phyloP scores from a whole-genome alignment of 1,140 invertebrate genomes.

The Drosophila equinoxialis region DNA sequence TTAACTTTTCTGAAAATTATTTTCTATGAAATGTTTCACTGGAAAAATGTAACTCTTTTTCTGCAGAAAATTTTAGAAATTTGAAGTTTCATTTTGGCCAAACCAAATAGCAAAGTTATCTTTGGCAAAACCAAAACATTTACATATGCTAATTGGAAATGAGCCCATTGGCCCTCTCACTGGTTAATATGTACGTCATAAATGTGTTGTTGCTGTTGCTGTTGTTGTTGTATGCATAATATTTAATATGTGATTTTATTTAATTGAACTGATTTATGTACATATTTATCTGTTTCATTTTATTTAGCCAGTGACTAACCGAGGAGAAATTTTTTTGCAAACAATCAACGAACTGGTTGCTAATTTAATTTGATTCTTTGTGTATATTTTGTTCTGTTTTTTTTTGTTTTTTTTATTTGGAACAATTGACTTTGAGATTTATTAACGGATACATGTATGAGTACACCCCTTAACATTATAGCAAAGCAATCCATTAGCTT shows the following conservation, averaged over 20 bases:
- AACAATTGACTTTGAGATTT: slow-evolving; percentile 16
- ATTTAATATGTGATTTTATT: slow-evolving; percentile 44
- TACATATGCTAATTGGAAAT: too few species aligned
- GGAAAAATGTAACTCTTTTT: too few species aligned
- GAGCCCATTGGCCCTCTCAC: too few species aligned
- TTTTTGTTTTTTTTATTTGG: neutral
- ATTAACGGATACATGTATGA: slow-evolving; percentile 11
- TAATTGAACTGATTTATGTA: slow-evolving; percentile 69
- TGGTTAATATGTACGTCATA: slow-evolving; percentile 38
- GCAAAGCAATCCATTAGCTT: neutral
- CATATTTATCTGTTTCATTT: slow-evolving; percentile 41
- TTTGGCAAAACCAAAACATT: too few species aligned
- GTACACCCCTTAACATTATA: slow-evolving; percentile 15
- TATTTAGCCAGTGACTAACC: slow-evolving; percentile 52
- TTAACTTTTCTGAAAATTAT: too few species aligned
- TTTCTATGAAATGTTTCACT: too few species aligned
- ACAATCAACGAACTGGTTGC: slow-evolving; percentile 12
- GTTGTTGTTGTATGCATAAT: slow-evolving; percentile 33
- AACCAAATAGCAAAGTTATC: too few species aligned
- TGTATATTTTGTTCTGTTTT: neutral
- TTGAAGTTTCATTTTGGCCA: too few species aligned
- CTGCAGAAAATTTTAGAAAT: too few species aligned
- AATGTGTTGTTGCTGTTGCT: too few species aligned
- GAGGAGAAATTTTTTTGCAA: slow-evolving; percentile 18
- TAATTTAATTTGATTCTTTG: slow-evolving; percentile 35